phyloP scores from a whole-genome alignment of 2,113 vertebrate species.

The Hypocryptadius cinnamomeus region DNA sequence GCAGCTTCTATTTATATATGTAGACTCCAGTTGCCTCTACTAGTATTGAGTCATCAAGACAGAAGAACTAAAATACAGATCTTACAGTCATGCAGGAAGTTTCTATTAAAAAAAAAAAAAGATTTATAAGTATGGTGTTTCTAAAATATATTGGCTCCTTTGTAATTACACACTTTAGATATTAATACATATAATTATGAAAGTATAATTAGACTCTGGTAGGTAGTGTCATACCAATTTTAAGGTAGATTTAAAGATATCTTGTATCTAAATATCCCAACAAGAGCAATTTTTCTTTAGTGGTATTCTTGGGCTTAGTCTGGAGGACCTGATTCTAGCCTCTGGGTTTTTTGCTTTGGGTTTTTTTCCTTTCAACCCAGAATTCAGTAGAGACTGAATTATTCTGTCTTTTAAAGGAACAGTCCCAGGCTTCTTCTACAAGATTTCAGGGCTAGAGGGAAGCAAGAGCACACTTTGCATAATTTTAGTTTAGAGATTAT shows the following conservation, averaged over 20 bases:
- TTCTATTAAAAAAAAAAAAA: background rate
- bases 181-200: constrained; percentile 43
- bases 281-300: background rate
- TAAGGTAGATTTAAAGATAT: constrained; percentile 1
- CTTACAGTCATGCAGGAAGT: background rate
- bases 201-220: constrained; percentile 2
- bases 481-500: background rate
- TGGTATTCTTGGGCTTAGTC: background rate
- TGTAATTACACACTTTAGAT: constrained; percentile 5
- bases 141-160: constrained; percentile 1
- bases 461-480: background rate
- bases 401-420: background rate
- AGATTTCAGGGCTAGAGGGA: background rate
- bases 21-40: background rate
- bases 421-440: background rate
- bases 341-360: background rate
- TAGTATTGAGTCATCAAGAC: background rate
- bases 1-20: background rate
- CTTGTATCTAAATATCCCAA: background rate
- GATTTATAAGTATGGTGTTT: background rate
- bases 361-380: background rate
- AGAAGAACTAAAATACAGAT: background rate
- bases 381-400: background rate
- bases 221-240: background rate
- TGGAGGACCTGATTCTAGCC: background rate